A percentile compares a stretch with the other conserved stretches of the same genome.
Conservation (phyloP, 37 sponge, comb jelly and placozoan species). For the Diacarnus erythraeanus region DNA sequence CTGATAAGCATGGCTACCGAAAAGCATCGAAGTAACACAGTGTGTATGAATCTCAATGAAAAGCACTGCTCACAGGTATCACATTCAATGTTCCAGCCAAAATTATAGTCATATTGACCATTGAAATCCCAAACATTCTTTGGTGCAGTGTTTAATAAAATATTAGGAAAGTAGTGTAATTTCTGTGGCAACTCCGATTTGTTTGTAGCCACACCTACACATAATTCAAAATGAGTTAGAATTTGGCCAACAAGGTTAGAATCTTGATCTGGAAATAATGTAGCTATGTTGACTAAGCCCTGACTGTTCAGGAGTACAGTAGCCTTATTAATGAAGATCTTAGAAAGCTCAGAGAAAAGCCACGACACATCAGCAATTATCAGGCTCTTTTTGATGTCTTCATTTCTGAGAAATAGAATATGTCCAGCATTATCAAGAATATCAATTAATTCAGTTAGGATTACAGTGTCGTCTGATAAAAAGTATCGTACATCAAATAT, state of each 20-base stretch:
- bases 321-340: neutral
- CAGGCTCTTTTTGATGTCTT: neutral
- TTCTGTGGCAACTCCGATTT: neutral
- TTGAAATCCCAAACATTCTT: neutral
- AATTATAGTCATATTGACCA: neutral
- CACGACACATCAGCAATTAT: neutral
- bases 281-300: neutral
- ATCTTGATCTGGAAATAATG: neutral
- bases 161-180: neutral
- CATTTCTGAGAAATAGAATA: neutral
- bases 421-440: neutral
- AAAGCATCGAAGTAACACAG: neutral
- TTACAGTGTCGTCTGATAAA: neutral
- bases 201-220: neutral
- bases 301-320: neutral
- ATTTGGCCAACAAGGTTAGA: neutral
- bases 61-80: neutral
- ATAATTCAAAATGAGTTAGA: neutral
- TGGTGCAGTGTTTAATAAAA: neutral
- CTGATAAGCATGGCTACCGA: neutral
- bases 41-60: neutral
- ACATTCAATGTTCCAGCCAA: neutral
- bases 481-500: conserved; percentile 2
- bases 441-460: neutral
- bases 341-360: neutral